phyloP scores from a whole-genome alignment of 64 coral and sea anemone genomes.

The Hydrozoanthus tunicans region DNA sequence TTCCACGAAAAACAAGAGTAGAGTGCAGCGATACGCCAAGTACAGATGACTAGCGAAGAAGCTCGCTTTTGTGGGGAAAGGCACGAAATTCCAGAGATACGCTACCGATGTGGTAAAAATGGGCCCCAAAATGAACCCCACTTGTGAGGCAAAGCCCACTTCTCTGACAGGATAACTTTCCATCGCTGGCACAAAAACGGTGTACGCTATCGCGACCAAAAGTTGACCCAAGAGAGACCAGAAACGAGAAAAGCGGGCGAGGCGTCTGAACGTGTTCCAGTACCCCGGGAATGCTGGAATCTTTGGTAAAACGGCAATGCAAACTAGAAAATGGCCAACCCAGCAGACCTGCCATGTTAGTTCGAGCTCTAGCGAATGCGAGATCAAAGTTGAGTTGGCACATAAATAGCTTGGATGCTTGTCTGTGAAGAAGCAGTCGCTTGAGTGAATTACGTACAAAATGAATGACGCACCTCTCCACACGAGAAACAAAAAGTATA shows the following conservation, averaged over 20 bases:
- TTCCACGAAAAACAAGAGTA: slow-evolving; percentile 7
- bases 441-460: slow-evolving; percentile 11
- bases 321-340: not conserved
- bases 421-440: slow-evolving; percentile 15
- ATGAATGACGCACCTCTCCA: slow-evolving; percentile 4
- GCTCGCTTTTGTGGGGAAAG: not conserved
- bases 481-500: slow-evolving; percentile 21
- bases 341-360: slow-evolving; percentile 26
- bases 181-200: not conserved
- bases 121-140: slow-evolving; percentile 8
- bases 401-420: slow-evolving; percentile 10
- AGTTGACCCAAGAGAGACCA: slow-evolving; percentile 36
- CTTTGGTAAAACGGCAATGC: slow-evolving; percentile 8
- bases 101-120: slow-evolving; percentile 22
- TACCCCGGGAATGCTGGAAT: slow-evolving; percentile 19
- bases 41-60: not conserved
- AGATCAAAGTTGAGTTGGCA: slow-evolving; percentile 1
- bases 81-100: slow-evolving; percentile 39
- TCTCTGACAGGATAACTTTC: not conserved
- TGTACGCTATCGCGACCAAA: slow-evolving; percentile 1
- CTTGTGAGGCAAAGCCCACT: not conserved
- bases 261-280: slow-evolving; percentile 22
- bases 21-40: not conserved
- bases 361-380: slow-evolving; percentile 18
- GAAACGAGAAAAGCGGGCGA: slow-evolving; percentile 35